Base-by-base conservation (phyloP, 2,888 invertebrate species). In the Hydriomena furcata region DNA sequence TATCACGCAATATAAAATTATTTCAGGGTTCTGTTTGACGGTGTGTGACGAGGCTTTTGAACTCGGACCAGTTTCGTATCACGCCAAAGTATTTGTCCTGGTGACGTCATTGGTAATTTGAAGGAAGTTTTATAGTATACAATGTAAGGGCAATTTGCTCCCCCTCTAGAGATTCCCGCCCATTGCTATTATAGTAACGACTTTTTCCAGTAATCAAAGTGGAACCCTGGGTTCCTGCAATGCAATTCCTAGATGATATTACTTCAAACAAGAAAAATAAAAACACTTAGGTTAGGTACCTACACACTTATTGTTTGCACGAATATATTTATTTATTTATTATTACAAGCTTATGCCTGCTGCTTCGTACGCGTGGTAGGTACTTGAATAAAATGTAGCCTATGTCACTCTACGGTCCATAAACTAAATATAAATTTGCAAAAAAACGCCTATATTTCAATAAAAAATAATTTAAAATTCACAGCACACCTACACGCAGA, bases 21-120 rank as follows among this genome's bases (percentile, higher is more conserved):
- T 31, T 13, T 41, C 6, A 12, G 4, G 10, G 13, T 17, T 25
- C 13, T 5, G 7, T 10, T n/a, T 25, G 11, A 20, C 25, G 21
- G 12, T 12, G 23, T 12, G 23, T 25, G 21, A 5, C 27, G 20
- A 8, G 21, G 17, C 11, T 31, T 46, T 41, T 41, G 35, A 48
- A 48, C 28, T 13, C 13, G 17, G 35, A 41, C 35, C 24, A 37
- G 32, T 28, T 43, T 21, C 2, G 12, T 36, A 45, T 46, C 37
- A 25, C 31, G 24, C 25, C 37, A 25, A 11, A 17, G 44, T 7
- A 21, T 48, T 42, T 41, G n/a, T 37, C 28, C 21, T 43, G 23
- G 11, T 55, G 58, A 52, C 58, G 55, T 58, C 47, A 54, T 32
- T 25, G 25, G 34, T 34, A 44, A 35, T 40, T 50, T 31, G 40